Evolutionary conservation across 2,888 invertebrate species (phyloP).

Genomic region (Gastrophysa polygoni): DNA sequence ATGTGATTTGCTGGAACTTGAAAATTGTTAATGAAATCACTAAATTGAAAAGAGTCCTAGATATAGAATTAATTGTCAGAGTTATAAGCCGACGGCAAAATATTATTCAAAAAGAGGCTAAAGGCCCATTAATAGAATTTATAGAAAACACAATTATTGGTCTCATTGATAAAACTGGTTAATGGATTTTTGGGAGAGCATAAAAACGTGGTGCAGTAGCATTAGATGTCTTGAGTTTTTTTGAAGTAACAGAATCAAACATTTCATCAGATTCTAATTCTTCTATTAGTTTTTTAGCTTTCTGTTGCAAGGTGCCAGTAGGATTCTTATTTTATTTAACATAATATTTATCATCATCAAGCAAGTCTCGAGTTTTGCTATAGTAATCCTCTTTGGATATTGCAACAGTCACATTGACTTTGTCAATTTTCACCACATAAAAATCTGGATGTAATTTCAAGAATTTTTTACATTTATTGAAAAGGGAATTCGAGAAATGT

Average conservation of each 20-base stretch:
- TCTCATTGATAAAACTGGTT: constrained; percentile 1
- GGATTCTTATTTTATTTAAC: not conserved
- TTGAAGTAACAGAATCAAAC: not conserved
- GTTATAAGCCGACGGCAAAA: not conserved
- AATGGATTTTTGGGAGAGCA: not conserved
- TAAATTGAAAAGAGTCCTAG: not conserved
- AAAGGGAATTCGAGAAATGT: too few relatives aligned
- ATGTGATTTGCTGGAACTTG: too few relatives aligned
- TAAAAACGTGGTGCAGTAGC: not conserved
- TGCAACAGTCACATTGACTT: too few relatives aligned
- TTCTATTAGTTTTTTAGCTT: not conserved
- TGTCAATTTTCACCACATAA: too few relatives aligned
- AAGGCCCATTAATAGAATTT: not conserved
- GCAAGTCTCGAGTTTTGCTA: not conserved
- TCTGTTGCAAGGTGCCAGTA: not conserved
- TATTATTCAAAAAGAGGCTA: not conserved
- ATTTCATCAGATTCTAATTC: not conserved
- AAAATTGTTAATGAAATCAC: not conserved
- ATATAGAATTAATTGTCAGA: not conserved
- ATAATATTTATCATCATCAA: not conserved
- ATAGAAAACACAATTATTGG: constrained; percentile 1
- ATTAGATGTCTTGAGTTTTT: not conserved
- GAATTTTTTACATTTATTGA: too few relatives aligned
- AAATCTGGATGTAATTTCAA: too few relatives aligned
- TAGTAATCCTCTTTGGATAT: not conserved